phyloP scores from a whole-genome alignment of 2,888 invertebrate species.

The Conus canariensis region DNA sequence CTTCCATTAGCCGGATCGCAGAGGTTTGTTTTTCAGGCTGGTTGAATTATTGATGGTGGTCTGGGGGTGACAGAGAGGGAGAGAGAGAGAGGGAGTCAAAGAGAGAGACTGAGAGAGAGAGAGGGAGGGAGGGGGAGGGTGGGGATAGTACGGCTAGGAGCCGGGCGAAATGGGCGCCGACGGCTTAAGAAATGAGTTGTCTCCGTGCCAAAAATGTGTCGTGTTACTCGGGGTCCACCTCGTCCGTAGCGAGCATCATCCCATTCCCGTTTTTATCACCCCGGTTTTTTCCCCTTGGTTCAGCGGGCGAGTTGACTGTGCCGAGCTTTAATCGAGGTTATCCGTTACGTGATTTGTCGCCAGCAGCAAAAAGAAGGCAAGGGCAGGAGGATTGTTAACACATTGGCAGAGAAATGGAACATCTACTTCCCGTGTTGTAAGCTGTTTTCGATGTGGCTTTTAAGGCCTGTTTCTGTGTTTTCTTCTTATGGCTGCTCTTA shows the following conservation, averaged over 20 bases:
- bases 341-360: constrained; percentile 11
- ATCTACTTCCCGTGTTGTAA: constrained; percentile 19
- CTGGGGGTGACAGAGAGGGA: background rate
- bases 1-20: constrained; percentile 7
- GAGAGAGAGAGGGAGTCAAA: too few species aligned
- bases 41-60: constrained; percentile 29
- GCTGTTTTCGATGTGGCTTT: background rate
- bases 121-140: background rate
- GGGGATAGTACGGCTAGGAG: background rate
- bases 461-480: background rate
- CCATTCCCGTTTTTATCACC: background rate
- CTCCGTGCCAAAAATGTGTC: constrained; percentile 15
- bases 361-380: background rate
- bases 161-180: background rate
- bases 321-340: background rate
- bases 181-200: constrained; percentile 17
- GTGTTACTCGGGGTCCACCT: background rate
- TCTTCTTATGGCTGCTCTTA: background rate
- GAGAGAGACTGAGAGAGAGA: too few species aligned
- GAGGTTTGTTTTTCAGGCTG: constrained; percentile 21
- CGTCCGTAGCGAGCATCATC: background rate
- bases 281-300: background rate
- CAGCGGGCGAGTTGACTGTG: background rate
- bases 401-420: background rate
- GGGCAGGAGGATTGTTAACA: background rate